phyloP scores from a whole-genome alignment of 2,888 invertebrate genomes.

The Troides aeacus region DNA sequence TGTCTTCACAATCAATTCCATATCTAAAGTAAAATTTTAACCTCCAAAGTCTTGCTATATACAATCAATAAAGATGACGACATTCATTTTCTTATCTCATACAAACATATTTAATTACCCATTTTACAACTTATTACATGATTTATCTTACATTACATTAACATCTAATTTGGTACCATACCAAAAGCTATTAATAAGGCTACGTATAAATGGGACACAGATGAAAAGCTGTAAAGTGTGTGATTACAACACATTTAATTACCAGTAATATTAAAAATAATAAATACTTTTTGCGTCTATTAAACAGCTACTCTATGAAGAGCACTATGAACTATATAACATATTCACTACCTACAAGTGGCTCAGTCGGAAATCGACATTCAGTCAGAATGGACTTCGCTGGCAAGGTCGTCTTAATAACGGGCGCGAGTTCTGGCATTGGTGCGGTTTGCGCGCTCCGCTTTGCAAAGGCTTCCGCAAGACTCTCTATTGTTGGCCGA shows the following conservation, averaged over 20 bases:
- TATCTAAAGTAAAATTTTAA: neutral
- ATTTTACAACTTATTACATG: no score
- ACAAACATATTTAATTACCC: no score
- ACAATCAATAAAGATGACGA: neutral
- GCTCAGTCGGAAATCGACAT: constrained; percentile 35
- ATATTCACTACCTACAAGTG: constrained; percentile 16
- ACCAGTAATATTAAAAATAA: neutral
- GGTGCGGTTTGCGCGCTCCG: constrained; percentile 58
- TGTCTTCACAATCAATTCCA: no score
- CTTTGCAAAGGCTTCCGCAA: constrained; percentile 56
- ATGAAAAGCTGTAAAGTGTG: neutral
- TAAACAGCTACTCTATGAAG: constrained; percentile 18
- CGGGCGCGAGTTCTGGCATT: constrained; percentile 68
- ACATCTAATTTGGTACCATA: no score
- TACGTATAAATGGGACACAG: neutral
- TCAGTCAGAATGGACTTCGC: constrained; percentile 59
- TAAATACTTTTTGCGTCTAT: constrained; percentile 6
- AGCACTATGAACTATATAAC: constrained; percentile 20
- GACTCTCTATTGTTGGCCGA: constrained; percentile 55
- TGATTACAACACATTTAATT: neutral
- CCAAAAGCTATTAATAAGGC: neutral
- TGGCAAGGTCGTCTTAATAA: constrained; percentile 63
- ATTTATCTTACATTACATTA: no score
- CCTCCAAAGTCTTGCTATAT: neutral
- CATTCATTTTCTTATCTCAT: neutral